Conservation (phyloP, 2,888 invertebrate genomes). For the Phalangium opilio region DNA sequence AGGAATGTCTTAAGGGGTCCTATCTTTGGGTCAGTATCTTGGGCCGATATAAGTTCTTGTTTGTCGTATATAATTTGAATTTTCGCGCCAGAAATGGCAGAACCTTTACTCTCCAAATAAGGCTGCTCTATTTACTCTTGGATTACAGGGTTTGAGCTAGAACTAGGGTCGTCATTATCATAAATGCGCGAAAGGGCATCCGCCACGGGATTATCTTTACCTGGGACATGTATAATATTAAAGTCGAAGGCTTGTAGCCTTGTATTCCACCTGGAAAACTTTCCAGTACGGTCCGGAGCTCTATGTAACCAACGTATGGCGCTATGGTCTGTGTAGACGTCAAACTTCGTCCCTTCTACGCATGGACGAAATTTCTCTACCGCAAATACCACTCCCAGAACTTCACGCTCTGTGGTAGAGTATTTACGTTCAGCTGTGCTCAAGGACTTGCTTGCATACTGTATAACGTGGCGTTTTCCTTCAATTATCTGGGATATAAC, state of each 20-base stretch:
- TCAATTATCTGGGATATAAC: conserved; percentile 22
- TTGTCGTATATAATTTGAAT: too few relatives aligned
- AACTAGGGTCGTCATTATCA: too few relatives aligned
- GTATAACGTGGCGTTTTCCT: conserved; percentile 8
- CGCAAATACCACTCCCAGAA: conserved; percentile 27
- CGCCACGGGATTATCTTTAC: conserved; percentile 29
- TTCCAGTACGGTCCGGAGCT: conserved; percentile 30
- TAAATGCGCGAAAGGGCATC: conserved; percentile 32
- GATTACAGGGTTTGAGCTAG: too few relatives aligned
- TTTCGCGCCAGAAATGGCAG: too few relatives aligned
- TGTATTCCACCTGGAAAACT: conserved; percentile 34
- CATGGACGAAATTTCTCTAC: conserved; percentile 31
- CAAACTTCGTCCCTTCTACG: conserved; percentile 28
- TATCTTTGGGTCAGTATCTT: too few relatives aligned
- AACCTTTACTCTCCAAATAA: too few relatives aligned
- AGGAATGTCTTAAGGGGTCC: too few relatives aligned
- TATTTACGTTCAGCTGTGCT: conserved; percentile 24
- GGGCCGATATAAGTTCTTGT: too few relatives aligned
- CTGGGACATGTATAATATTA: conserved; percentile 29
- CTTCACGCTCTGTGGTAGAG: conserved; percentile 32
- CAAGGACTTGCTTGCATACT: conserved; percentile 16
- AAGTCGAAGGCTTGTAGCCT: conserved; percentile 30
- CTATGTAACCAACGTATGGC: conserved; percentile 34
- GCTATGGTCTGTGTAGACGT: conserved; percentile 33
- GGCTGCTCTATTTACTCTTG: conserved; percentile 16